phyloP scores from a whole-genome alignment of 2,797 vertebrate genomes.

The Cheracebus regulus region DNA sequence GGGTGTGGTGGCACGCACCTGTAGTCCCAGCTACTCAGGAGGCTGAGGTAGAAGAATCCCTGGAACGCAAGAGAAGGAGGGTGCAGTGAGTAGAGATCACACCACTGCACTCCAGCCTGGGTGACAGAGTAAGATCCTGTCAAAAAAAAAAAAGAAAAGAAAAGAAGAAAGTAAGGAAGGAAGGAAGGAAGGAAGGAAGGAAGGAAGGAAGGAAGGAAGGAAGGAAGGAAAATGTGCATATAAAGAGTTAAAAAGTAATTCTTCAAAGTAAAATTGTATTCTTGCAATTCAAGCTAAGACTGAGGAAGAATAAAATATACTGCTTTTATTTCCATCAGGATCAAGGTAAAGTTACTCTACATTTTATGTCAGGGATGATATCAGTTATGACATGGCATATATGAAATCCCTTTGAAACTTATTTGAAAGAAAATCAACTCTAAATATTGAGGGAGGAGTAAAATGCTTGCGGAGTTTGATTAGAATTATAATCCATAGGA shows the following conservation, averaged over 20 bases:
- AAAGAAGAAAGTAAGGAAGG: no score
- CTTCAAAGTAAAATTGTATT: background rate
- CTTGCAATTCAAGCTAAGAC: background rate
- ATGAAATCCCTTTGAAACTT: slow-evolving; percentile 22
- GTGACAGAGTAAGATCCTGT: background rate
- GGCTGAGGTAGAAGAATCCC: background rate
- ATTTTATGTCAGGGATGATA: background rate
- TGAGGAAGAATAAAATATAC: background rate
- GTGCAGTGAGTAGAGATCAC: background rate
- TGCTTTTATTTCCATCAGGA: background rate
- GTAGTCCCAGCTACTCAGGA: background rate
- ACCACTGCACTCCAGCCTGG: background rate
- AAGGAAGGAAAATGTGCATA: background rate
- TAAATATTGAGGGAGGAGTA: background rate
- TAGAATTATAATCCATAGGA: background rate
- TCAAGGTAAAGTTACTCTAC: background rate
- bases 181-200: no score
- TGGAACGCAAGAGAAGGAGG: background rate
- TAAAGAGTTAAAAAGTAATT: background rate
- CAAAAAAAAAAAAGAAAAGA: background rate
- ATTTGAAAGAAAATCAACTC: slow-evolving; percentile 13
- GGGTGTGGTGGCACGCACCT: background rate
- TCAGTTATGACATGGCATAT: background rate
- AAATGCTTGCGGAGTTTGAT: background rate
- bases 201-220: no score